Conservation (phyloP, 2,888 invertebrate genomes). For the Agrochola circellaris region DNA sequence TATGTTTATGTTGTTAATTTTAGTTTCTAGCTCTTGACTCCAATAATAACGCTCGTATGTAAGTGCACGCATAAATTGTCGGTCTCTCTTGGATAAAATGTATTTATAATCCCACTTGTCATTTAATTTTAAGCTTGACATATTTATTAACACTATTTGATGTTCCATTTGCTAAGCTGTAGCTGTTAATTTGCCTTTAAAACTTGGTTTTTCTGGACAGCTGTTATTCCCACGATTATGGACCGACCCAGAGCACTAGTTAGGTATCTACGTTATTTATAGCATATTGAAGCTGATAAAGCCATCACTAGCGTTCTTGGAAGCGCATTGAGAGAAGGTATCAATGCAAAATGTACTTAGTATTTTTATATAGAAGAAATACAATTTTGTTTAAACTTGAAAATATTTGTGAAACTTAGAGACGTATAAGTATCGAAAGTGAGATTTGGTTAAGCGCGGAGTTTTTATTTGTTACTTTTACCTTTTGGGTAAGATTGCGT, state of each 20-base stretch:
- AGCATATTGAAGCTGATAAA: constrained; percentile 86
- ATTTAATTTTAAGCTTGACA: constrained; percentile 19
- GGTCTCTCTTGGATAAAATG: constrained; percentile 46
- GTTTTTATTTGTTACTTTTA: constrained; percentile 75
- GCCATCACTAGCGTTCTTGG: constrained; percentile 69
- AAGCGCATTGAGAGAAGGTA: constrained; percentile 73
- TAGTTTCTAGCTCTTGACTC: constrained; percentile 61
- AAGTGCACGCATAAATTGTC: constrained; percentile 49
- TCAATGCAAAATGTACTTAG: constrained; percentile 52
- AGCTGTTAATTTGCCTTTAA: constrained; percentile 17
- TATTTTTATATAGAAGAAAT: constrained; percentile 27
- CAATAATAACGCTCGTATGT: constrained; percentile 58
- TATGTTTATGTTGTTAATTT: constrained; percentile 52
- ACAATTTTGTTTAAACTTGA: constrained; percentile 1
- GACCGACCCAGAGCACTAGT: constrained; percentile 69
- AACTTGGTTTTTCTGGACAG: constrained; percentile 54
- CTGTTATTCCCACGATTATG: constrained; percentile 74
- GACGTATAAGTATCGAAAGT: background rate
- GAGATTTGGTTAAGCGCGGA: background rate
- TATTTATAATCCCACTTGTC: constrained; percentile 43
- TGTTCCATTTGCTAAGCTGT: background rate
- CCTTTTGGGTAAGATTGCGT: constrained; percentile 75
- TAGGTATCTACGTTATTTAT: constrained; percentile 81
- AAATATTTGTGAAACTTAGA: constrained; percentile 18
- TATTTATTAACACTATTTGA: constrained; percentile 6